Evolutionary conservation across 2,113 vertebrate genomes (phyloP), one percentile per base, ranked within the genome.

Genomic region (Bucco capensis): DNA sequence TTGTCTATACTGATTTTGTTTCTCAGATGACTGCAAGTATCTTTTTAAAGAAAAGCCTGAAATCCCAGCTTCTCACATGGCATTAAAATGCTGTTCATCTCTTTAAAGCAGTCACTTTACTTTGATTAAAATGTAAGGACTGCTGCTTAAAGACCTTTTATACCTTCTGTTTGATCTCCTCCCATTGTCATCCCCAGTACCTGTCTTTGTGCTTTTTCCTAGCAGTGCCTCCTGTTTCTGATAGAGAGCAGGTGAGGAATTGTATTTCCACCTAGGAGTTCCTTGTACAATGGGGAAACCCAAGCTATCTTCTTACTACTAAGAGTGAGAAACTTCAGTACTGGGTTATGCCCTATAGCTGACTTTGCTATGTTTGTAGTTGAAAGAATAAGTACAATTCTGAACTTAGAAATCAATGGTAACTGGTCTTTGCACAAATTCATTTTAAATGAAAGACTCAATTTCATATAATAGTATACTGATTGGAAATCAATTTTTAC

Each of bases 401-500:
- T 33, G 44, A 89, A 78, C 66, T 72, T 56, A 49, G 74, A 91
- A 91, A 91, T 85, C 71, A 85, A 65, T 72, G 71, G 54, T 85
- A 85, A 91, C 67, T 76, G 89, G 94, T 92, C 94, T 94, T 90
- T 50, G 91, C 94, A 85, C 91, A 89, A 95, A 95, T 92, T 95
- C 77, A 69, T 67, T 96, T 93, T 58, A 93, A 94, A 50, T 73
- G 62, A 91, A 96, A 92, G 64, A 81, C 69, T 83, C 30, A 80
- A 71, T 94, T 89, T 92, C 6, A 17, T 46, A 60, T 96, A 74
- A 66, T 87, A 93, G 44, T 38, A 50, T 83, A 95, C 85, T 92
- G 86, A 94, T 94, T 84, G 64, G 83, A 85, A 96, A 96, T 91
- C 83, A 92, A 82, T 94, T 95, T 91, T 92, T 93, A 87, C 65